These are phyloP conservation scores for Tachyglossus aculeatus DNA, from an alignment of 2,797 vertebrate species.

Conservation along the genomic window DNA sequence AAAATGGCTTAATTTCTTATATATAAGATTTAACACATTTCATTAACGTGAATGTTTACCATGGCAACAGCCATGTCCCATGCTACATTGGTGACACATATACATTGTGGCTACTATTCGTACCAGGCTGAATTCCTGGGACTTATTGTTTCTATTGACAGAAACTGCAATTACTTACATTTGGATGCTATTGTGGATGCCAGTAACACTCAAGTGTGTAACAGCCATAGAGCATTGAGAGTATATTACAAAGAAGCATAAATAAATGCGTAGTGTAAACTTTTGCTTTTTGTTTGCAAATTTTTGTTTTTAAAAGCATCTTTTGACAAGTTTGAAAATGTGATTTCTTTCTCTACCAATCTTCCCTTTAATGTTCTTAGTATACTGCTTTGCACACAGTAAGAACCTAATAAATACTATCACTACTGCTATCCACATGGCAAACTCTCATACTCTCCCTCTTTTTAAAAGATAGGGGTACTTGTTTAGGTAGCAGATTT, in stretches of 20 bases:
- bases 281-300: conserved; percentile 26
- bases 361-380: too few species aligned
- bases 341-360: conserved; percentile 39
- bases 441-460: too few species aligned
- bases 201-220: conserved; percentile 37
- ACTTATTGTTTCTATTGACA: conserved; percentile 68
- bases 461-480: too few species aligned
- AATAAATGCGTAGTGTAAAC: conserved; percentile 39
- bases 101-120: conserved; percentile 68
- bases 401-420: too few species aligned
- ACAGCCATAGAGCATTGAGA: conserved; percentile 26
- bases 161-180: conserved; percentile 26
- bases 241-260: conserved; percentile 16
- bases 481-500: conserved; percentile 47
- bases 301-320: conserved; percentile 57
- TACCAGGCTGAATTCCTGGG: conserved; percentile 64
- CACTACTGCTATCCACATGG: too few species aligned
- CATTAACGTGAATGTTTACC: conserved; percentile 78
- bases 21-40: conserved; percentile 76
- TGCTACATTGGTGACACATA: conserved; percentile 71
- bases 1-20: conserved; percentile 78
- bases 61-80: conserved; percentile 77
- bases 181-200: conserved; percentile 13
- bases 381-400: too few species aligned
- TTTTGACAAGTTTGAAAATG: conserved; percentile 43